A percentile compares a stretch with the other conserved stretches of the same genome.
These are phyloP conservation scores for Caenorhabditis sinica DNA, from an alignment of 2,888 invertebrate genomes.

Conservation along the genomic window DNA sequence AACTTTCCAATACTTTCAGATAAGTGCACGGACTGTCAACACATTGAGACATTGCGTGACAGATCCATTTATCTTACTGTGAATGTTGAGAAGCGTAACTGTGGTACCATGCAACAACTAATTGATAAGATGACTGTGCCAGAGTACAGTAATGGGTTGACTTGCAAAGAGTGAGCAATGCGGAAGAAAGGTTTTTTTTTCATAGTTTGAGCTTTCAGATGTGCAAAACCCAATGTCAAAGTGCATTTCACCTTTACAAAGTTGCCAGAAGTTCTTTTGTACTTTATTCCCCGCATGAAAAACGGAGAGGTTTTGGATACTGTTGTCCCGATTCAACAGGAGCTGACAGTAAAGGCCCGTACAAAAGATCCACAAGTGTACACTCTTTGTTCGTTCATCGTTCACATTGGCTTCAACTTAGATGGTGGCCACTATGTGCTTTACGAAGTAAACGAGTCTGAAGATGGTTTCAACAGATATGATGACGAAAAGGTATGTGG, in stretches of 20 bases:
- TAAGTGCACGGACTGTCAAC: neutral
- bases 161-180: neutral
- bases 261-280: slow-evolving; percentile 42
- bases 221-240: neutral
- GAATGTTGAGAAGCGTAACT: neutral
- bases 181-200: no score
- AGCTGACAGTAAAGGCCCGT: no score
- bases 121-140: slow-evolving; percentile 7
- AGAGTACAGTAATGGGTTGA: neutral
- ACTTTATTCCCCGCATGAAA: slow-evolving; percentile 45
- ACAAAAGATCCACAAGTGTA: slow-evolving; percentile 9
- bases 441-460: slow-evolving; percentile 31
- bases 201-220: neutral
- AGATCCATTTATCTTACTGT: slow-evolving; percentile 31
- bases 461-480: neutral
- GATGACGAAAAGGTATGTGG: neutral
- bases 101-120: slow-evolving; percentile 34
- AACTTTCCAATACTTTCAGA: slow-evolving; percentile 4
- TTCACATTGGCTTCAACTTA: slow-evolving; percentile 2
- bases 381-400: slow-evolving; percentile 21
- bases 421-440: slow-evolving; percentile 40
- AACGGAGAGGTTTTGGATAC: neutral
- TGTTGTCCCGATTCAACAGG: no score
- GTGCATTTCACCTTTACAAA: slow-evolving; percentile 3
- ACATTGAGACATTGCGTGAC: neutral